phyloP scores from a whole-genome alignment of 2,888 invertebrate species.

The Heliconius ethilla region DNA sequence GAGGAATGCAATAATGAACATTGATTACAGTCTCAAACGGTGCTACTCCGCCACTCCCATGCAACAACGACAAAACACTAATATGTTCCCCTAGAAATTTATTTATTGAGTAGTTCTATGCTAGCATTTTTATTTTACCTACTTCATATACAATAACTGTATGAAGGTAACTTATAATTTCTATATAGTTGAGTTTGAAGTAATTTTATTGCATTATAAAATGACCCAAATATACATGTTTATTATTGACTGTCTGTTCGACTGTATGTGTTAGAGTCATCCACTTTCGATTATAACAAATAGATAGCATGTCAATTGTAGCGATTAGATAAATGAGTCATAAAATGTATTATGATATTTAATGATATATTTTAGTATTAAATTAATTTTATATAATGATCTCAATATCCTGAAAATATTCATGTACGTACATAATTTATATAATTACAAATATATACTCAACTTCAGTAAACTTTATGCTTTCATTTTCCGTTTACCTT shows the following conservation, averaged over 20 bases:
- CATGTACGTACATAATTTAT: background rate
- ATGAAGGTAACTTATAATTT: background rate
- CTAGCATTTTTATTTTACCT: background rate
- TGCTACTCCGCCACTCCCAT: constrained; percentile 57
- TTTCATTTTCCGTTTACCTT: constrained; percentile 28
- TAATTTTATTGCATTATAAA: background rate
- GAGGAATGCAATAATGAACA: constrained; percentile 68
- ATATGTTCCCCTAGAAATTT: constrained; percentile 53
- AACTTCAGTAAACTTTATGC: background rate
- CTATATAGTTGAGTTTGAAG: background rate
- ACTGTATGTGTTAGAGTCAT: background rate
- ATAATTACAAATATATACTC: constrained; percentile 6
- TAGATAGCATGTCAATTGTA: constrained; percentile 11
- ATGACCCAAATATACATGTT: background rate
- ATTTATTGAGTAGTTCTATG: background rate
- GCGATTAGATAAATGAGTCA: background rate
- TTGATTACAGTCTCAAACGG: constrained; percentile 72
- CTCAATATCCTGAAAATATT: constrained; percentile 11
- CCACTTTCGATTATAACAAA: background rate
- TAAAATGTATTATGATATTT: background rate
- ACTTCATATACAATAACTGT: background rate
- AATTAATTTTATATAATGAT: constrained; percentile 14
- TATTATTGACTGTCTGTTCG: background rate
- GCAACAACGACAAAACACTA: constrained; percentile 60
- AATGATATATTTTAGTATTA: background rate